A percentile compares a stretch with the other conserved stretches of the same genome.
Evolutionary conservation across 2,888 invertebrate species (phyloP).

Genomic region (Noctua comes): DNA sequence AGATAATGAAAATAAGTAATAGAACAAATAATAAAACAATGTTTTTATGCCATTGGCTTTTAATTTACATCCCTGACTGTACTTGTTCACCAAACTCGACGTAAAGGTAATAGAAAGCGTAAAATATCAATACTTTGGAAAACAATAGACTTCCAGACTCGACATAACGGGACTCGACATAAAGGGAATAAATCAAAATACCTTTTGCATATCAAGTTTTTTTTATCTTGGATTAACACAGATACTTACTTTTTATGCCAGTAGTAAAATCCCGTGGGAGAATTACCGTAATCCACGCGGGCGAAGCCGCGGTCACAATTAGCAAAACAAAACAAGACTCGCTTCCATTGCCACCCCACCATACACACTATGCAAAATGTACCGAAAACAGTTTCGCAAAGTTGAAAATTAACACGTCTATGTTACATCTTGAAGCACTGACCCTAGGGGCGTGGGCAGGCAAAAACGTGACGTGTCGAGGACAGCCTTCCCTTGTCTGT

Average conservation of each 20-base stretch:
- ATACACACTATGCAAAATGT: conserved; percentile 41
- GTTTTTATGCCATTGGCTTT: too few species aligned
- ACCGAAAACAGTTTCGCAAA: conserved; percentile 49
- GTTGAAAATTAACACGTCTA: conserved; percentile 64
- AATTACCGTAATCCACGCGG: not conserved
- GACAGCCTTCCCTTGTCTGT: conserved; percentile 52
- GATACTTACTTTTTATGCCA: not conserved
- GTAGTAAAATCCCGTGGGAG: not conserved
- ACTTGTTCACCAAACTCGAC: too few species aligned
- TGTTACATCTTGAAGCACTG: conserved; percentile 55
- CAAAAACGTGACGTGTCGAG: conserved; percentile 62
- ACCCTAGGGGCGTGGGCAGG: conserved; percentile 48
- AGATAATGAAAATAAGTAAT: too few species aligned
- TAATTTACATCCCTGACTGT: too few species aligned
- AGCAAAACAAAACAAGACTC: not conserved
- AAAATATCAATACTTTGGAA: too few species aligned
- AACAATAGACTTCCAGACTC: too few species aligned
- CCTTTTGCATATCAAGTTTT: too few species aligned
- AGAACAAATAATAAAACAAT: too few species aligned
- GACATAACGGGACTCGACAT: too few species aligned
- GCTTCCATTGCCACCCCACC: conserved; percentile 26
- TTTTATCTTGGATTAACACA: too few species aligned
- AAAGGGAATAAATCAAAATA: too few species aligned
- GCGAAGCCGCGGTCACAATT: not conserved
- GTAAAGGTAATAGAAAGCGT: too few species aligned